Evolutionary conservation across 2,888 invertebrate genomes (phyloP).

Genomic region (Ennomos quercinarius): DNA sequence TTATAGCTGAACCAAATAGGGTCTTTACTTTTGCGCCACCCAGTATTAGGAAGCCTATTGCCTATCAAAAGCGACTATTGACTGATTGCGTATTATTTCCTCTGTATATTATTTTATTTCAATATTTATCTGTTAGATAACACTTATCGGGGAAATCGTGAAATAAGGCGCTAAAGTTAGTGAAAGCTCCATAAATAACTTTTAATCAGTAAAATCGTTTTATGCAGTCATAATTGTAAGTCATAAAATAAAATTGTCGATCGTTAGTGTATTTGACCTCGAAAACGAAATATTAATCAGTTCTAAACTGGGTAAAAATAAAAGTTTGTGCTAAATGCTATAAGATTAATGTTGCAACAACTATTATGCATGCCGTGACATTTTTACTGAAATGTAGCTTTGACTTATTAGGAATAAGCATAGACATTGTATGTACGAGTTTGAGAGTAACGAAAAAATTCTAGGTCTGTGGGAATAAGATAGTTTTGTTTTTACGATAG

Average conservation of each 20-base stretch:
- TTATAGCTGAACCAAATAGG: too few relatives aligned
- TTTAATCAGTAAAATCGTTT: constrained; percentile 27
- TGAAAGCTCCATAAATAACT: constrained; percentile 25
- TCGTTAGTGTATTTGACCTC: constrained; percentile 25
- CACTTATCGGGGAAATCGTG: constrained; percentile 4
- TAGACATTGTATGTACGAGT: too few relatives aligned
- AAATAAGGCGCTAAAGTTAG: constrained; percentile 10
- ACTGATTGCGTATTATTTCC: too few relatives aligned
- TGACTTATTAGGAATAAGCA: not conserved
- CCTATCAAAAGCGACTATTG: too few relatives aligned
- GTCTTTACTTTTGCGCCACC: too few relatives aligned
- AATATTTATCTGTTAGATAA: constrained; percentile 7
- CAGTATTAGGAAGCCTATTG: too few relatives aligned
- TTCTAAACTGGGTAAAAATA: constrained; percentile 1
- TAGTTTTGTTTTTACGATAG: too few relatives aligned
- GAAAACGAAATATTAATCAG: constrained; percentile 2
- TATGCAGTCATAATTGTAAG: constrained; percentile 15
- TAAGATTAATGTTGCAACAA: not conserved
- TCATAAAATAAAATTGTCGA: constrained; percentile 21
- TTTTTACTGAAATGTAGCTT: not conserved
- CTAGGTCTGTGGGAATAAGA: too few relatives aligned
- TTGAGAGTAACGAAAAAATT: too few relatives aligned
- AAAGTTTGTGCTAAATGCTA: constrained; percentile 2
- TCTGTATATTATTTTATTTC: not conserved
- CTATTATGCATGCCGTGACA: constrained; percentile 14